These are phyloP conservation scores for Halocynthia aurantium DNA, from an alignment of 23 tunicate genomes.

Conservation along the genomic window DNA sequence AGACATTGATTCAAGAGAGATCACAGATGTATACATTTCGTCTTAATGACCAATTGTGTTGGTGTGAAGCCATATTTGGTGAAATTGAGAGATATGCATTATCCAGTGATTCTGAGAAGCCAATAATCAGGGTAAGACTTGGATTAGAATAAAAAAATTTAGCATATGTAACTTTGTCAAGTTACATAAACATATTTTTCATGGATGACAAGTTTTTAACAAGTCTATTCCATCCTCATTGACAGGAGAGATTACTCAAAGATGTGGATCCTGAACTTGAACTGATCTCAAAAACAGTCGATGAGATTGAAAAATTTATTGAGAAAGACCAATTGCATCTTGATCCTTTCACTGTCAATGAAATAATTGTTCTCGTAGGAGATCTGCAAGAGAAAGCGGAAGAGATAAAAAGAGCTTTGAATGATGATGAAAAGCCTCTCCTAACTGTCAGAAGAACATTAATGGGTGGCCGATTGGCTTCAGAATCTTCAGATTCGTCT, in stretches of 20 bases:
- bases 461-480: slow-evolving; percentile 1
- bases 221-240: neutral
- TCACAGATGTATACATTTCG: slow-evolving; percentile 22
- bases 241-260: neutral
- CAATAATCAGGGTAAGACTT: neutral
- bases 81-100: slow-evolving; percentile 10
- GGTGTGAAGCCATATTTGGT: slow-evolving; percentile 11
- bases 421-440: neutral
- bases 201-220: no score
- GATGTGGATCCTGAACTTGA: slow-evolving; percentile 7
- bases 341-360: slow-evolving; percentile 13
- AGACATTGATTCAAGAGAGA: slow-evolving; percentile 12
- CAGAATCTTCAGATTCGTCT: slow-evolving; percentile 13
- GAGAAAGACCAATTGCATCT: slow-evolving; percentile 14
- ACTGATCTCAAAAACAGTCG: neutral
- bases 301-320: slow-evolving; percentile 7
- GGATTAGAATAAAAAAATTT: neutral
- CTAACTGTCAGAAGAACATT: neutral
- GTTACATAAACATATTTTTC: no score
- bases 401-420: slow-evolving; percentile 18
- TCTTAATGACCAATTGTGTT: slow-evolving; percentile 5
- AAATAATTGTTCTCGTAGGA: slow-evolving; percentile 12
- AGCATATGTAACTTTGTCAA: neutral
- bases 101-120: neutral
- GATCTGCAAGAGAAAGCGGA: slow-evolving; percentile 9